Conservation (phyloP, 2,797 vertebrate species). For the Margarornis squamiger region DNA sequence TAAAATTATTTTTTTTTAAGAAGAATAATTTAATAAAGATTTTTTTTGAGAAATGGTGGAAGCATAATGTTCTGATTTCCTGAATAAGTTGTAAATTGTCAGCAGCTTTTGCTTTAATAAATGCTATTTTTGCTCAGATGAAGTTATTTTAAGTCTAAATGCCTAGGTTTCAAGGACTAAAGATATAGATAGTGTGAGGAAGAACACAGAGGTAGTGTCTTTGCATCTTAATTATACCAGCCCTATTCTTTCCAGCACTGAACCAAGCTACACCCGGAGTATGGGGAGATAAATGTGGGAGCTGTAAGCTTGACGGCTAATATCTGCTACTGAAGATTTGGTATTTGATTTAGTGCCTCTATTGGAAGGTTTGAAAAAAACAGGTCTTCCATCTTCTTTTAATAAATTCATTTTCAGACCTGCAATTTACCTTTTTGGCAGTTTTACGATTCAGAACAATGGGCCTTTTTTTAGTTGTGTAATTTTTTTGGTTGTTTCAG, state of each 20-base stretch:
- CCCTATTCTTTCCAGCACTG: neutral
- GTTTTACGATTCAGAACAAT: conserved; percentile 74
- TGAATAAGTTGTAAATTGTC: neutral
- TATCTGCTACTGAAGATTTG: conserved; percentile 73
- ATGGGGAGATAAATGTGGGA: conserved; percentile 69
- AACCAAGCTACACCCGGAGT: conserved; percentile 19
- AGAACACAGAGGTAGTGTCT: neutral
- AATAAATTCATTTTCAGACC: conserved; percentile 72
- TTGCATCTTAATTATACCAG: conserved; percentile 66
- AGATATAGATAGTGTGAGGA: neutral
- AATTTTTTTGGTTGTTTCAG: conserved; percentile 56
- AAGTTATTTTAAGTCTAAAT: neutral
- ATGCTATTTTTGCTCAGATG: neutral
- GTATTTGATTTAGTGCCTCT: conserved; percentile 76
- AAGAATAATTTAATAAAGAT: neutral
- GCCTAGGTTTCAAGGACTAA: neutral
- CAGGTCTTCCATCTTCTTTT: conserved; percentile 76
- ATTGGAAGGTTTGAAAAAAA: conserved; percentile 62
- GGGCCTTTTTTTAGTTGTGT: conserved; percentile 20
- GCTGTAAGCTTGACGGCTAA: conserved; percentile 65
- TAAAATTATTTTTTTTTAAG: neutral
- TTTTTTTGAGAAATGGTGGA: neutral
- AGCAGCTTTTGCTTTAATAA: neutral
- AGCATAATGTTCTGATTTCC: neutral
- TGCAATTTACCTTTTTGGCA: conserved; percentile 73